Evolutionary conservation across 2,113 vertebrate species (phyloP).

Genomic region (Myrmecobius fasciatus): DNA sequence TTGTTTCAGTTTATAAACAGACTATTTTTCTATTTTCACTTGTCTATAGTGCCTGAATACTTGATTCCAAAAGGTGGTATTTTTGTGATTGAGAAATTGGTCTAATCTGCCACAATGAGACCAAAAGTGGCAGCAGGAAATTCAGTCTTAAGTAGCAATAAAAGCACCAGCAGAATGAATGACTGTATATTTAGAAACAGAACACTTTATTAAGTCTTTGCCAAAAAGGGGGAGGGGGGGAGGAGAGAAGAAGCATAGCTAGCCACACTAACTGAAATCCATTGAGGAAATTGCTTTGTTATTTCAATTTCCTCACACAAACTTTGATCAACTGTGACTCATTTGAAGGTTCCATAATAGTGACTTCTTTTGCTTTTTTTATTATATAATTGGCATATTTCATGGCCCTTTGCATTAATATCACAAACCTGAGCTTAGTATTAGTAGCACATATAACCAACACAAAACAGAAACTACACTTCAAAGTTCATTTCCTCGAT

Average conservation of each 20-base stretch:
- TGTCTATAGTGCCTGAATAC: neutral
- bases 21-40: conserved; percentile 11
- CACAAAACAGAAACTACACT: neutral
- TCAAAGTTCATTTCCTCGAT: neutral
- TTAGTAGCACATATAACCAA: neutral
- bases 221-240: conserved; percentile 13
- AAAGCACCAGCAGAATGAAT: conserved; percentile 19
- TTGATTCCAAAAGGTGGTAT: neutral
- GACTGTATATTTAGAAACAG: conserved; percentile 48
- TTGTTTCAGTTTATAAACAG: conserved; percentile 8
- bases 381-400: neutral
- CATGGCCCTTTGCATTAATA: conserved; percentile 11
- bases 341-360: neutral
- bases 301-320: neutral
- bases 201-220: conserved; percentile 33
- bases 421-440: conserved; percentile 14
- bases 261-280: neutral
- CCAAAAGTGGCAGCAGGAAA: conserved; percentile 42
- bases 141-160: conserved; percentile 18
- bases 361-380: conserved; percentile 28
- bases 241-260: conserved; percentile 7
- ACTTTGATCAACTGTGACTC: neutral
- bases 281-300: conserved; percentile 10
- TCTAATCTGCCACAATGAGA: conserved; percentile 13
- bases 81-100: conserved; percentile 47